Conservation (phyloP, 2,888 invertebrate genomes). For the Drosophila formosana region DNA sequence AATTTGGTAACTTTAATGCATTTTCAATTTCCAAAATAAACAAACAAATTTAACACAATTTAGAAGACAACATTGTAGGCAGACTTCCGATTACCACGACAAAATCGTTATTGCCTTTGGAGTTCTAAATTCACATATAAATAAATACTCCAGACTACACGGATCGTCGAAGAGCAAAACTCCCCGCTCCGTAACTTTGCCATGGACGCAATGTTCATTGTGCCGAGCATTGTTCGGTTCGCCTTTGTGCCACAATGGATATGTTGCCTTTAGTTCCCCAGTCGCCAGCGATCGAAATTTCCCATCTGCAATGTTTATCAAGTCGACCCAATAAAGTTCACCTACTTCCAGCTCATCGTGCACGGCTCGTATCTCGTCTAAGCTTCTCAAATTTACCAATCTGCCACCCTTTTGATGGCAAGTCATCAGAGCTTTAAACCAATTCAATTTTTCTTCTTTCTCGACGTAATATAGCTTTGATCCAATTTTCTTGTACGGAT, state of each 20-base stretch:
- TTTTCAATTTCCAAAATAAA: not conserved
- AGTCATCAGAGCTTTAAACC: not conserved
- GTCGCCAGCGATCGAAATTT: not conserved
- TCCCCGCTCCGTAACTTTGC: not conserved
- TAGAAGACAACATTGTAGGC: not conserved
- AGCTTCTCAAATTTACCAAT: not conserved
- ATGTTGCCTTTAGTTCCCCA: not conserved
- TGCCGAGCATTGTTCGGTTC: constrained; percentile 5
- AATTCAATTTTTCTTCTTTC: not conserved
- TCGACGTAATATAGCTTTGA: constrained; percentile 1
- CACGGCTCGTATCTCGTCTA: not conserved
- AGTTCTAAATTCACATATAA: not conserved
- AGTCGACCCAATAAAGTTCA: not conserved
- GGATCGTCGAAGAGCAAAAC: too few relatives aligned
- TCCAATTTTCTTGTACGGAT: not conserved
- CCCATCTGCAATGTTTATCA: not conserved
- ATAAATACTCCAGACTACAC: not conserved
- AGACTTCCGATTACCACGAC: too few relatives aligned
- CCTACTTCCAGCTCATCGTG: not conserved
- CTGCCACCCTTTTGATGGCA: not conserved
- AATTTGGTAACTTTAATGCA: not conserved
- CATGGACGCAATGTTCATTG: not conserved
- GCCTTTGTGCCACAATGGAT: not conserved
- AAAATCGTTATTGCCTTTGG: not conserved
- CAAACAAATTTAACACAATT: not conserved